A percentile compares a stretch with the other conserved stretches of the same genome.
These are phyloP conservation scores for Drosophila formosana DNA, from an alignment of 2,888 invertebrate genomes.

Conservation along the genomic window DNA sequence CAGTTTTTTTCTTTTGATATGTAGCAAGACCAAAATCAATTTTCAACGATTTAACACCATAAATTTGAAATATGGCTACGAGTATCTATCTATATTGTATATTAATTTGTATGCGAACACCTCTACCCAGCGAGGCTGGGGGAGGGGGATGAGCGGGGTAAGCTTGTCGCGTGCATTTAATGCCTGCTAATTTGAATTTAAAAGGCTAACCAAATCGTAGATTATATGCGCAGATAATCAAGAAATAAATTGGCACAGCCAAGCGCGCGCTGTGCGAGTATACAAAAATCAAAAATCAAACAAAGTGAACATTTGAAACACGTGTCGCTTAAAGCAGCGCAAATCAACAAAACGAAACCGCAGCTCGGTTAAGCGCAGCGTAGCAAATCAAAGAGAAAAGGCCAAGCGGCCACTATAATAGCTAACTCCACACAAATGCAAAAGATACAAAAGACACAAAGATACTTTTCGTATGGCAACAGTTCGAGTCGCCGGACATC, in stretches of 20 bases:
- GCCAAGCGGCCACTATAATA: slow-evolving; percentile 34
- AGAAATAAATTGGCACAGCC: slow-evolving; percentile 73
- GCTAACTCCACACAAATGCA: slow-evolving; percentile 40
- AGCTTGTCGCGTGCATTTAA: slow-evolving; percentile 72
- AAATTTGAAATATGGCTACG: slow-evolving; percentile 2
- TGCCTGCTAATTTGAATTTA: slow-evolving; percentile 76
- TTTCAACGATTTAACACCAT: slow-evolving; percentile 24
- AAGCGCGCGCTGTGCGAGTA: slow-evolving; percentile 28
- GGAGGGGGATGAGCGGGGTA: neutral
- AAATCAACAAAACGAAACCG: slow-evolving; percentile 54
- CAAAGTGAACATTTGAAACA: slow-evolving; percentile 72
- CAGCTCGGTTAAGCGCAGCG: slow-evolving; percentile 35
- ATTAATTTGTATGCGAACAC: slow-evolving; percentile 15
- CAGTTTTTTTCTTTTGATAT: neutral
- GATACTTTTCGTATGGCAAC: slow-evolving; percentile 48
- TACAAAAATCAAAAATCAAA: slow-evolving; percentile 42
- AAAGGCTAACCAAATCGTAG: slow-evolving; percentile 69
- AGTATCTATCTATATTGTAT: slow-evolving; percentile 11
- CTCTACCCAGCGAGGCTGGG: neutral
- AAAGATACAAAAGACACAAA: slow-evolving; percentile 34
- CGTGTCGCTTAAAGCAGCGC: slow-evolving; percentile 69
- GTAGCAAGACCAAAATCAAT: slow-evolving; percentile 33
- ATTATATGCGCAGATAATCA: slow-evolving; percentile 70
- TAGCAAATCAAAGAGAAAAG: slow-evolving; percentile 53
- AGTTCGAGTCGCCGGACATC: slow-evolving; percentile 10